A percentile compares a stretch with the other conserved stretches of the same genome.
phyloP scores from a whole-genome alignment of 2,888 invertebrate species.

The Mythimna pallens region DNA sequence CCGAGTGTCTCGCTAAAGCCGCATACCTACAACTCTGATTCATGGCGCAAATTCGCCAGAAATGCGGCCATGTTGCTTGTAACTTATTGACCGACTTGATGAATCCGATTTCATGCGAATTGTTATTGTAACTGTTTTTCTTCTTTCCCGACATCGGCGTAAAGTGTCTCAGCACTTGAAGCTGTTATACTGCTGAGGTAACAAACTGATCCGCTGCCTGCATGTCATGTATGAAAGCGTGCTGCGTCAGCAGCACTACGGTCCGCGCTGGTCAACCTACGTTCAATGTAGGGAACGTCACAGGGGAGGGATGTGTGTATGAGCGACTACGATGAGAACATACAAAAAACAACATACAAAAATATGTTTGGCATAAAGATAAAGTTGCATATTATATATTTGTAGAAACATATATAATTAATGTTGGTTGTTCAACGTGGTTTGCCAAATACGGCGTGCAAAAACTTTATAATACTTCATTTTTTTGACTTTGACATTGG shows the following conservation, averaged over 20 bases:
- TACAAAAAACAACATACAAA: too few relatives aligned
- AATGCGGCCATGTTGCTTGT: constrained; percentile 4
- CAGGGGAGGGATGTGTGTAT: background rate
- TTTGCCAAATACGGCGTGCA: too few relatives aligned
- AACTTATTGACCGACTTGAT: constrained; percentile 5
- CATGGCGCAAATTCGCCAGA: constrained; percentile 16
- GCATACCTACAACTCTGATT: constrained; percentile 28
- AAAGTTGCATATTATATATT: too few relatives aligned
- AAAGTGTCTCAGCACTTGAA: background rate
- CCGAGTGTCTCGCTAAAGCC: background rate
- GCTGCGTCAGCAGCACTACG: background rate
- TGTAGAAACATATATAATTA: too few relatives aligned
- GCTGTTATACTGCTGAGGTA: background rate
- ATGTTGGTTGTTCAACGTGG: too few relatives aligned
- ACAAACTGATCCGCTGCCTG: background rate
- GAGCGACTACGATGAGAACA: too few relatives aligned
- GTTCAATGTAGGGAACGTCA: background rate
- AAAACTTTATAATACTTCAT: too few relatives aligned
- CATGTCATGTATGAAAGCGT: background rate
- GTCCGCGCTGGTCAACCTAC: too few relatives aligned
- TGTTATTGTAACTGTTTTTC: background rate
- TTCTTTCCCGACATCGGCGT: background rate
- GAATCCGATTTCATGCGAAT: constrained; percentile 8
- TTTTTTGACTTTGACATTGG: too few relatives aligned
- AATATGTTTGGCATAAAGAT: too few relatives aligned